Conservation (phyloP, 64 coral and sea anemone species). For the Dendronephthya gigantea region DNA sequence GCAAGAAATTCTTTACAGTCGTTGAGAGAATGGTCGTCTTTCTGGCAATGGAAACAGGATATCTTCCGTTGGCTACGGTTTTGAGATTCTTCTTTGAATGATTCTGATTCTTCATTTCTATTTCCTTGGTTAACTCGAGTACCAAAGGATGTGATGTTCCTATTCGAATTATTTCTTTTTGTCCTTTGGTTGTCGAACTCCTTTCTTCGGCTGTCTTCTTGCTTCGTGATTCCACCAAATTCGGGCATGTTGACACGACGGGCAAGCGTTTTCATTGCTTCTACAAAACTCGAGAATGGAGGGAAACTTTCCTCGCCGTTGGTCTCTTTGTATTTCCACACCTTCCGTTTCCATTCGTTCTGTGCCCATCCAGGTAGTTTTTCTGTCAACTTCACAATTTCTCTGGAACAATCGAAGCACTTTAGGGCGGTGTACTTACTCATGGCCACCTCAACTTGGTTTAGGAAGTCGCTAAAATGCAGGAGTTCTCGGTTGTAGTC, state of each 20-base stretch:
- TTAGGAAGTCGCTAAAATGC: neutral
- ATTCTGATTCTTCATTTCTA: neutral
- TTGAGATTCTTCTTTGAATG: slow-evolving; percentile 8
- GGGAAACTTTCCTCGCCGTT: neutral
- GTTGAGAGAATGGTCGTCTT: neutral
- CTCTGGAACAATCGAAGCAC: neutral
- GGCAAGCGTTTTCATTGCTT: neutral
- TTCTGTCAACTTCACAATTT: too few relatives aligned
- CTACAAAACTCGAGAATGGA: neutral
- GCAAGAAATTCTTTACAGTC: too few relatives aligned
- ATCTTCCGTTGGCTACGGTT: neutral
- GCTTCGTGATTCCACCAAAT: neutral
- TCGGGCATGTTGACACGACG: neutral
- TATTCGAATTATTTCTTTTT: neutral
- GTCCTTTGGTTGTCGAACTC: neutral
- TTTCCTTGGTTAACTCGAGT: neutral
- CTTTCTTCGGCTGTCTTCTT: neutral
- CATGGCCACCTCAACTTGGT: neutral
- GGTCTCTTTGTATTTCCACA: neutral
- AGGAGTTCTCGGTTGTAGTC: too few relatives aligned
- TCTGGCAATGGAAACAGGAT: neutral
- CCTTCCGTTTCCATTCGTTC: neutral
- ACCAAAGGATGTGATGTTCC: neutral
- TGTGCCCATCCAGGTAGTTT: neutral
- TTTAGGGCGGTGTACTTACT: neutral